A percentile compares a stretch with the other conserved stretches of the same genome.
These are phyloP conservation scores for Parnassius orleans DNA, from an alignment of 2,888 invertebrate genomes.

Conservation along the genomic window DNA sequence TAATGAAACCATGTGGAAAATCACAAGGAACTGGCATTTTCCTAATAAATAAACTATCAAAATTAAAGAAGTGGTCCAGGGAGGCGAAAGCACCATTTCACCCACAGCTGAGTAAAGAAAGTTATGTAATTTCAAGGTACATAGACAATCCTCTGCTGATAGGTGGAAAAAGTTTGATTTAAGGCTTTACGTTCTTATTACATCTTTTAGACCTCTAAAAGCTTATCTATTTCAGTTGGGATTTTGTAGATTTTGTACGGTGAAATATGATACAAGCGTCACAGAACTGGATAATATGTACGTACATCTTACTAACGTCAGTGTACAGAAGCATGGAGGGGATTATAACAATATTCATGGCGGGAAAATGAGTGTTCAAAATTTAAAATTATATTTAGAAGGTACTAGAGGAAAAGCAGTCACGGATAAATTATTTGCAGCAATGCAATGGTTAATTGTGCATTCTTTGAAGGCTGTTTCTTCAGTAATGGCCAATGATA, in stretches of 20 bases:
- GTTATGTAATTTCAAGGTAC: slow-evolving; percentile 98
- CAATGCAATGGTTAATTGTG: slow-evolving; percentile 94
- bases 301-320: slow-evolving; percentile 96
- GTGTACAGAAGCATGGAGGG: slow-evolving; percentile 97
- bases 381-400: slow-evolving; percentile 93
- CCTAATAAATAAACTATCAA: slow-evolving; percentile 96
- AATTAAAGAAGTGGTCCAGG: slow-evolving; percentile 94
- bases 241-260: slow-evolving; percentile 97
- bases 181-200: slow-evolving; percentile 94
- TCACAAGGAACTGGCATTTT: slow-evolving; percentile 97
- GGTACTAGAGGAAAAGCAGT: slow-evolving; percentile 94
- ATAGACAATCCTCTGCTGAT: slow-evolving; percentile 97
- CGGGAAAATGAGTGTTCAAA: slow-evolving; percentile 97
- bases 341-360: slow-evolving; percentile 97
- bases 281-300: slow-evolving; percentile 96
- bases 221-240: slow-evolving; percentile 96
- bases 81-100: slow-evolving; percentile 85
- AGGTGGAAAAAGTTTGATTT: slow-evolving; percentile 99
- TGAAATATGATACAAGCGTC: slow-evolving; percentile 95
- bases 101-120: slow-evolving; percentile 90
- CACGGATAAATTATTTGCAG: slow-evolving; percentile 94
- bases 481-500: slow-evolving; percentile 96
- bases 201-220: slow-evolving; percentile 95
- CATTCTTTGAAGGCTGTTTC: slow-evolving; percentile 97
- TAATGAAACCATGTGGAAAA: slow-evolving; percentile 98